A percentile compares a stretch with the other conserved stretches of the same genome.
Evolutionary conservation across 2,888 invertebrate species (phyloP).

Genomic region (Synanthedon tipuliformis): DNA sequence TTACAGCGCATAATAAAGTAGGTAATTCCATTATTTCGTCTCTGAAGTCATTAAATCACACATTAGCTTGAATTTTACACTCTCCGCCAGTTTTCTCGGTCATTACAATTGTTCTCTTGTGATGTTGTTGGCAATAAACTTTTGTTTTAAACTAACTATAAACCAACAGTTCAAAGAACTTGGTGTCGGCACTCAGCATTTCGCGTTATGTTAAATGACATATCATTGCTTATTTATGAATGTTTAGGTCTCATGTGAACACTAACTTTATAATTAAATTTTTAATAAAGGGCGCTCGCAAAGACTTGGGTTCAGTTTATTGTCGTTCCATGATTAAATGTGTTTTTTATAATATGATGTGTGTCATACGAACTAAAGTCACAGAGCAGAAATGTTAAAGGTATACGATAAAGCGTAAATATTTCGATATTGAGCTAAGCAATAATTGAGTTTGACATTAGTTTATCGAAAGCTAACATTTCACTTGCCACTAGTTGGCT

Average conservation of each 20-base stretch:
- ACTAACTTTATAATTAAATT: background rate
- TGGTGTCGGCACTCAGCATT: constrained; percentile 11
- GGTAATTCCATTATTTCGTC: constrained; percentile 17
- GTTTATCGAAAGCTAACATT: too few species aligned
- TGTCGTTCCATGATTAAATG: background rate
- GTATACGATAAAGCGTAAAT: too few species aligned
- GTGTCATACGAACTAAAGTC: too few species aligned
- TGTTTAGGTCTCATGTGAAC: background rate
- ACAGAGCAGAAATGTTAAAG: too few species aligned
- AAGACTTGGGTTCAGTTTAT: background rate
- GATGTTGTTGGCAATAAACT: constrained; percentile 36
- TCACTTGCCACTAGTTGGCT: too few species aligned
- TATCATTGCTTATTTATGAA: background rate
- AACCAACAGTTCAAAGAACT: constrained; percentile 36
- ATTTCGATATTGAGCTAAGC: too few species aligned
- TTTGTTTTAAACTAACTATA: constrained; percentile 25
- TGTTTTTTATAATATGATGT: background rate
- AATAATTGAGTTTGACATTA: too few species aligned
- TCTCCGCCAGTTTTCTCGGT: constrained; percentile 28
- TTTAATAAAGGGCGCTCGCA: background rate
- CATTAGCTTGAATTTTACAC: constrained; percentile 28
- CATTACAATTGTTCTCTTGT: constrained; percentile 34
- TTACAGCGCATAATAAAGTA: constrained; percentile 16
- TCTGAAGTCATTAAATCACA: constrained; percentile 24
- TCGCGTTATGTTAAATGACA: too few species aligned